Percentiles rank a stretch among this genome's conserved stretches.
phyloP scores from a whole-genome alignment of 2,888 invertebrate species.

The Thera britannica region DNA sequence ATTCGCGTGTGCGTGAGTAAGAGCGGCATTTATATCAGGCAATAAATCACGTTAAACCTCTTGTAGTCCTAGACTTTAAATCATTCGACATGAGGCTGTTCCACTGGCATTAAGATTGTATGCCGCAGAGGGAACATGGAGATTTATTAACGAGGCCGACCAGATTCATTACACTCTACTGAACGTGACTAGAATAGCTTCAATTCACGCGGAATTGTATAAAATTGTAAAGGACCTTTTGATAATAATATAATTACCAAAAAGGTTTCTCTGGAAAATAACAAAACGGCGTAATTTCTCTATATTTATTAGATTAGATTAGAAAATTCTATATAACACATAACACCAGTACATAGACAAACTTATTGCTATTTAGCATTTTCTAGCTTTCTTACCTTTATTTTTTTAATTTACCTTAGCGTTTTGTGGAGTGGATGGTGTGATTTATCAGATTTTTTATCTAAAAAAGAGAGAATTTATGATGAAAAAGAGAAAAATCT shows the following conservation, averaged over 20 bases:
- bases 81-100: slow-evolving; percentile 32
- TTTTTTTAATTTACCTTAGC: no score
- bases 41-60: slow-evolving; percentile 16
- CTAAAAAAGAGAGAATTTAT: no score
- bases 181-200: slow-evolving; percentile 44
- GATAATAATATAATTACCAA: not conserved
- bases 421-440: no score
- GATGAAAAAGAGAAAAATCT: no score
- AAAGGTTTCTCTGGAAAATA: no score
- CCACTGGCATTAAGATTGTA: slow-evolving; percentile 35
- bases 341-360: no score
- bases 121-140: slow-evolving; percentile 42
- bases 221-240: not conserved
- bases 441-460: no score
- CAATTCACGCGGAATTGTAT: slow-evolving; percentile 18
- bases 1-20: slow-evolving; percentile 8
- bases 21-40: slow-evolving; percentile 15
- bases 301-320: no score
- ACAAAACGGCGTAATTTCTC: no score
- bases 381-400: no score
- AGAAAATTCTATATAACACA: no score
- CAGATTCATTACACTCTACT: slow-evolving; percentile 41
- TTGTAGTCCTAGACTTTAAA: slow-evolving; percentile 26
- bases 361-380: no score
- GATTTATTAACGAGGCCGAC: slow-evolving; percentile 45